Evolutionary conservation across 1,140 invertebrate genomes (phyloP), one percentile per base, ranked within the genome.

Genomic region (Drosophila pachea): DNA sequence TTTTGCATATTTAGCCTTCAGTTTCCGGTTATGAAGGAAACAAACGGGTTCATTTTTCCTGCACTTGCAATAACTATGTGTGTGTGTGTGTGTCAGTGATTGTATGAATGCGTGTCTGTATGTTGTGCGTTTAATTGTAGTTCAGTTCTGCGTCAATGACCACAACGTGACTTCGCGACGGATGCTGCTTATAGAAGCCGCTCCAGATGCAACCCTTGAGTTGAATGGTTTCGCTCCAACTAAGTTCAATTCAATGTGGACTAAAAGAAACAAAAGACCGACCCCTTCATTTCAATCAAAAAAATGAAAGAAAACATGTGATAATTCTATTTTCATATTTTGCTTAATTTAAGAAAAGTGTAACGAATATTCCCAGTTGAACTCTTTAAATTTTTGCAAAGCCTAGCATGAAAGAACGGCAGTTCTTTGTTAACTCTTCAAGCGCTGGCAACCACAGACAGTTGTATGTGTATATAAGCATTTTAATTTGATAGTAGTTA

Each of bases 21-120:
- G 82, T 86, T 86, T 86, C 81, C 81, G 81, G 81, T 86, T 86
- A 86, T 86, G 74, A 86, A 86, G 81, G 81, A 86, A 86, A 72
- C 74, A 86, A 79, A 79, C 78, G 70, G 74, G 78, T 82, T 82
- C 67, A 59, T 47, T 45, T 72, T 56, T 64, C 64, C 59, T 63
- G 61, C 66, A 66, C 67, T 78, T 81, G 74, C 66, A 69, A 68
- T 68, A 43, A 43, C 40, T 43, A 43, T 43, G 7, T 12, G 14
- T 16, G 7, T 12, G 6, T 40, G 5, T n/a, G 12, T 40, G 22
- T 22, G 22, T n/a, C n/a, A 38, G 2, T 11, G 6, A 38, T 9
- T 0, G 36, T 38, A 38, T 38, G n/a, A n/a, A 63, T 63, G 52
- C 42, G 58, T 64, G 42, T 16, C 40, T 43, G 14, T 43, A 42